phyloP scores from a whole-genome alignment of 2,113 vertebrate species.

The Limanda limanda region DNA sequence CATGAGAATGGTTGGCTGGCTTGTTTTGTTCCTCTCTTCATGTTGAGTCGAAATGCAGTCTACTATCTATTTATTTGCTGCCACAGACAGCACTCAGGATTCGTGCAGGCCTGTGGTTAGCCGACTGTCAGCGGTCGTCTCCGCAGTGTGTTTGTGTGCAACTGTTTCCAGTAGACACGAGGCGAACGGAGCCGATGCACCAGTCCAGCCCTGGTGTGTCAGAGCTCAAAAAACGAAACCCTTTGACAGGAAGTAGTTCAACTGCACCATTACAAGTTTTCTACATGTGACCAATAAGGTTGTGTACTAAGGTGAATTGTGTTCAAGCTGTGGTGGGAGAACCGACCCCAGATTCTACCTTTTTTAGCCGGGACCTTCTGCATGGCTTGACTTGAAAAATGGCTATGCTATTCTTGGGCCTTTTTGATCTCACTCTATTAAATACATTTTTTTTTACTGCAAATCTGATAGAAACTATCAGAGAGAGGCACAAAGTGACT shows the following conservation, averaged over 20 bases:
- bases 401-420: constrained; percentile 24
- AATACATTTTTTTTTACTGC: constrained; percentile 22
- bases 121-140: neutral
- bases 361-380: no score
- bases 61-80: neutral
- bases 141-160: neutral
- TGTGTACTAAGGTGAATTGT: neutral
- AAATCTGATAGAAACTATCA: constrained; percentile 38
- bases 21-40: constrained; percentile 1
- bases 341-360: neutral
- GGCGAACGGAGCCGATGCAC: neutral
- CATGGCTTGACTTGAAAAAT: neutral
- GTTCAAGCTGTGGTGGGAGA: no score
- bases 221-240: neutral
- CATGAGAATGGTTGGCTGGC: neutral
- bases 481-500: constrained; percentile 14
- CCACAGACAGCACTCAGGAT: constrained; percentile 6
- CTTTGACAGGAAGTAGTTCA: neutral
- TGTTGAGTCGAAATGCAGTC: neutral
- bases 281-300: neutral
- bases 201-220: neutral
- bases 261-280: neutral
- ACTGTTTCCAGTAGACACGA: constrained; percentile 8
- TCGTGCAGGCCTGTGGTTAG: neutral
- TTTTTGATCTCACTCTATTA: constrained; percentile 36